phyloP scores from a whole-genome alignment of 2,797 vertebrate species.

The Pelobates cultripes region DNA sequence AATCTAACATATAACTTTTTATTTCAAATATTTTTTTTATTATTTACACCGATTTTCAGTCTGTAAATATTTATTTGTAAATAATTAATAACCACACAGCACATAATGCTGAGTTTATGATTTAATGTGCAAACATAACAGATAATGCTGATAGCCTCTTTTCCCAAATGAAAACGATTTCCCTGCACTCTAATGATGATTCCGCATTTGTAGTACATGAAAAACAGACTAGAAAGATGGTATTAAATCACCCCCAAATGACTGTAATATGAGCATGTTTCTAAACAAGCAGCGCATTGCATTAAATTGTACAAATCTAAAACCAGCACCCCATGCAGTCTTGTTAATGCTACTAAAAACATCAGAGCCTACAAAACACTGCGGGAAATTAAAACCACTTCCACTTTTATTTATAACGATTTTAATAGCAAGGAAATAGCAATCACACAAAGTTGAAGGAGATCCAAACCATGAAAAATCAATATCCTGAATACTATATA shows the following conservation, averaged over 20 bases:
- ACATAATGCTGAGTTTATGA: conserved; percentile 3
- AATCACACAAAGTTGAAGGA: not conserved
- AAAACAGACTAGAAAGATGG: not conserved
- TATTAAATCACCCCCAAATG: conserved; percentile 21
- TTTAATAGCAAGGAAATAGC: not conserved
- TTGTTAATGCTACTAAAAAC: conserved; percentile 27
- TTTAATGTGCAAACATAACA: not conserved
- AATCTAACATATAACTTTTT: not conserved
- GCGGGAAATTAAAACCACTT: conserved; percentile 21
- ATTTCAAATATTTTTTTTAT: conserved; percentile 1
- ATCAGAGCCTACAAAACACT: not conserved
- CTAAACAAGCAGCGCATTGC: not conserved
- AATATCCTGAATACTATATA: conserved; percentile 21
- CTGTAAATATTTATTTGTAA: conserved; percentile 20
- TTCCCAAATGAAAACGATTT: not conserved
- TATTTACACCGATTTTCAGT: not conserved
- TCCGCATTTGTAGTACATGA: not conserved
- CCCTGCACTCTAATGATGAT: not conserved
- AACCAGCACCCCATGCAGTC: conserved; percentile 22
- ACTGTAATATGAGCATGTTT: conserved; percentile 6
- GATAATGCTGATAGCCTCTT: not conserved
- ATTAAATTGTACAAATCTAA: conserved; percentile 22
- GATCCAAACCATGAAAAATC: not conserved
- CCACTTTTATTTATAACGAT: conserved; percentile 6
- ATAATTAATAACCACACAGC: conserved; percentile 31